phyloP scores from a whole-genome alignment of 2,113 vertebrate species.

The Symphodus melops region DNA sequence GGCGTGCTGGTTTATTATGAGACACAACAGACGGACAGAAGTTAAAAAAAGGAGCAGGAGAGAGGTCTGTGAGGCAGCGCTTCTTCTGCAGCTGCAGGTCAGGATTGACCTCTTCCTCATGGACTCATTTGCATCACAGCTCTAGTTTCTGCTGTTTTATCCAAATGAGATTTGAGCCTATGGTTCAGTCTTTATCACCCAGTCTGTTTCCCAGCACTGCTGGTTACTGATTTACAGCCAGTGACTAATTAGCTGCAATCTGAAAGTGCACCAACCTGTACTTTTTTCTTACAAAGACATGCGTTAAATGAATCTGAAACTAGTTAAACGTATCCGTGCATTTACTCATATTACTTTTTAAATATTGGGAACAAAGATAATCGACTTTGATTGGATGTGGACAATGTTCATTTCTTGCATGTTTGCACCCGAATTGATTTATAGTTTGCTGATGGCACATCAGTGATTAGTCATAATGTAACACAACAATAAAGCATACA shows the following conservation, averaged over 20 bases:
- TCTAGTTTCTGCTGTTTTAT: slow-evolving; percentile 21
- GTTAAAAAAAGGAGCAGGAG: background rate
- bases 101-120: slow-evolving; percentile 20
- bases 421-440: background rate
- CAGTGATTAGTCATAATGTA: background rate
- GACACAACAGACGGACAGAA: slow-evolving; percentile 11
- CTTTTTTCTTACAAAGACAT: background rate
- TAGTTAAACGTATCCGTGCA: background rate
- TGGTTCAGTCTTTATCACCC: slow-evolving; percentile 20
- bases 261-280: background rate
- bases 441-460: background rate
- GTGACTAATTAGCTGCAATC: background rate
- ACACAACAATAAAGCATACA: background rate
- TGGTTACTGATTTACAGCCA: slow-evolving; percentile 57
- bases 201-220: slow-evolving; percentile 23
- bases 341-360: background rate
- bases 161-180: slow-evolving; percentile 16
- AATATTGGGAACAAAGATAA: background rate
- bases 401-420: background rate
- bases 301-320: background rate
- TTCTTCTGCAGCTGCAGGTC: background rate
- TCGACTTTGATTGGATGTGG: too few species aligned
- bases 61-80: background rate
- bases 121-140: slow-evolving; percentile 37
- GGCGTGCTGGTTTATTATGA: slow-evolving; percentile 22